phyloP scores from a whole-genome alignment of 2,888 invertebrate genomes.

The Synergus laeviventris region DNA sequence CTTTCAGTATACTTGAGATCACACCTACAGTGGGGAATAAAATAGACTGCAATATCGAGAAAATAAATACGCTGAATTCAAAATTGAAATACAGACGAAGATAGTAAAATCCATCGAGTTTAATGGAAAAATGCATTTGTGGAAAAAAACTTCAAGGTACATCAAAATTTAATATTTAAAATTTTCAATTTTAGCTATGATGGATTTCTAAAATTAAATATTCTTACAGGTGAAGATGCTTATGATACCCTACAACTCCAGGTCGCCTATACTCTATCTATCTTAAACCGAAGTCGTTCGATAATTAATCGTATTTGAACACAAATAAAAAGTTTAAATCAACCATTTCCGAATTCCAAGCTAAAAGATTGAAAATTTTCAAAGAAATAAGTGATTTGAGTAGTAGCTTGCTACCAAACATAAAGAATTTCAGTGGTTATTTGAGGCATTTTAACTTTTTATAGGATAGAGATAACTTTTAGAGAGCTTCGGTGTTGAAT shows the following conservation, averaged over 20 bases:
- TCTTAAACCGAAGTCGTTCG: conserved; percentile 23
- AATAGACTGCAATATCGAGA: conserved; percentile 53
- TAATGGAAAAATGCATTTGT: conserved; percentile 62
- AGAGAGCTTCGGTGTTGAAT: conserved; percentile 53
- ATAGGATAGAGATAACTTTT: conserved; percentile 61
- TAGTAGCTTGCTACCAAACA: conserved; percentile 54
- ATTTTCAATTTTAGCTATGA: not conserved
- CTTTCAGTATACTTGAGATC: conserved; percentile 50
- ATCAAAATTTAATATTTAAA: conserved; percentile 7
- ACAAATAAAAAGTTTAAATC: conserved; percentile 24
- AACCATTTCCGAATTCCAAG: conserved; percentile 40
- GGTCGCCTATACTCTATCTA: conserved; percentile 78
- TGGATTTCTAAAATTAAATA: conserved; percentile 61
- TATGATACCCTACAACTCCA: conserved; percentile 78
- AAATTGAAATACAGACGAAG: conserved; percentile 10
- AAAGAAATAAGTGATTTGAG: conserved; percentile 58
- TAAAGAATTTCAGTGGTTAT: conserved; percentile 59
- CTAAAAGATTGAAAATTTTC: conserved; percentile 53
- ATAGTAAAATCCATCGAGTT: conserved; percentile 48
- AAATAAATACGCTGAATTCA: conserved; percentile 59
- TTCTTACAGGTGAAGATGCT: conserved; percentile 49
- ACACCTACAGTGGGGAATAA: conserved; percentile 54
- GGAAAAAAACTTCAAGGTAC: conserved; percentile 60
- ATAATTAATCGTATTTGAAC: not conserved
- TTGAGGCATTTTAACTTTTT: conserved; percentile 53